Evolutionary conservation across 1,140 invertebrate species (phyloP).

Genomic region (Bombus cullumanus): DNA sequence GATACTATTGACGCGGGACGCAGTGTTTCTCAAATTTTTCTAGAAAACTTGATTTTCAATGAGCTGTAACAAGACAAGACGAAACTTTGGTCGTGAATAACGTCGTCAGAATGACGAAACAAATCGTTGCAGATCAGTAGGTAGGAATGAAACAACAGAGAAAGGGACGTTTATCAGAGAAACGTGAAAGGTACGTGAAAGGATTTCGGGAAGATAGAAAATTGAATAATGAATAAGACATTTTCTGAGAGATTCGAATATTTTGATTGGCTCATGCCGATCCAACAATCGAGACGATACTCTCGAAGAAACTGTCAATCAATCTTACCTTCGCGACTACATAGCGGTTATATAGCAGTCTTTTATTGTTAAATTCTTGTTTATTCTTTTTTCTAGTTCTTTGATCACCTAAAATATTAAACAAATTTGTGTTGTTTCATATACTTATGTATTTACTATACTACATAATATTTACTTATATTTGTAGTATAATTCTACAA

Average conservation of each 20-base stretch:
- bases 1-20: slow-evolving; percentile 16
- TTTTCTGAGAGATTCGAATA: slow-evolving; percentile 8
- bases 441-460: not conserved
- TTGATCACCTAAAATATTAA: no score
- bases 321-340: not conserved
- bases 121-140: not conserved
- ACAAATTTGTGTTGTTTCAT: not conserved
- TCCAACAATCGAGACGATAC: not conserved
- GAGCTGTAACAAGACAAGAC: no score
- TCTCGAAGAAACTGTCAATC: not conserved
- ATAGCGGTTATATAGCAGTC: not conserved
- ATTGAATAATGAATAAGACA: slow-evolving; percentile 4
- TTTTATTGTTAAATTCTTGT: not conserved
- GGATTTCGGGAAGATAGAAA: not conserved
- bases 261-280: not conserved
- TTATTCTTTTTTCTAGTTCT: not conserved
- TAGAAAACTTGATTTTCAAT: not conserved
- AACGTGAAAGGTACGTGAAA: not conserved
- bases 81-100: not conserved
- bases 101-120: not conserved
- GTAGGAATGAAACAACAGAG: not conserved
- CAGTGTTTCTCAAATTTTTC: slow-evolving; percentile 56
- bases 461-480: no score
- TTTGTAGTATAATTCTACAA: no score
- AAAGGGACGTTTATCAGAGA: not conserved